These are phyloP conservation scores for Lepus americanus DNA, from an alignment of 2,113 vertebrate species.

Conservation along the genomic window DNA sequence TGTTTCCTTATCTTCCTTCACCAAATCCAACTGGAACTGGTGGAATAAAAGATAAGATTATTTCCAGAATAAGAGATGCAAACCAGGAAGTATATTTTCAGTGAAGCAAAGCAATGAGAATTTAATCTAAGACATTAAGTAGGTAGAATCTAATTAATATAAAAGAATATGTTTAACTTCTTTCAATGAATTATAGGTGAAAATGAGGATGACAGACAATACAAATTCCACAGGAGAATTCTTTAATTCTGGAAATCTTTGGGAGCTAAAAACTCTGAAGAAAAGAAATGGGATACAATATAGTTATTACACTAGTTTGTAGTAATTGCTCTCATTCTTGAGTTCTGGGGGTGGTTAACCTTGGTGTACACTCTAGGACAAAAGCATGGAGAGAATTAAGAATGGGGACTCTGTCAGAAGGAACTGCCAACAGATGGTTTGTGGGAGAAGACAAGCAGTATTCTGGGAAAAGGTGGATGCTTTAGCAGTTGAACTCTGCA, in stretches of 20 bases:
- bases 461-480: background rate
- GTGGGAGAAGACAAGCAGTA: background rate
- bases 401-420: background rate
- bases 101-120: background rate
- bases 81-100: background rate
- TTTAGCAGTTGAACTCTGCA: background rate
- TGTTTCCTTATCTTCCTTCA: background rate
- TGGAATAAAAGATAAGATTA: background rate
- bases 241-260: background rate
- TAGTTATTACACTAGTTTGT: background rate
- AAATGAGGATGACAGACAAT: background rate
- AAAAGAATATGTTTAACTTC: background rate
- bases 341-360: background rate
- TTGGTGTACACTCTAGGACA: background rate
- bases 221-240: background rate
- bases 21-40: background rate
- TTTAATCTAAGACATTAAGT: background rate
- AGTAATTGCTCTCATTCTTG: background rate
- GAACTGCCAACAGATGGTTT: background rate
- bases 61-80: background rate
- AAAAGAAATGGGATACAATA: background rate
- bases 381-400: fast-evolving
- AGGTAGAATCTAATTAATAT: background rate
- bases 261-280: background rate
- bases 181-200: background rate